Percentiles rank a stretch among this genome's conserved stretches.
phyloP scores from a whole-genome alignment of 1,140 invertebrate genomes.

The Pomacea maculata region DNA sequence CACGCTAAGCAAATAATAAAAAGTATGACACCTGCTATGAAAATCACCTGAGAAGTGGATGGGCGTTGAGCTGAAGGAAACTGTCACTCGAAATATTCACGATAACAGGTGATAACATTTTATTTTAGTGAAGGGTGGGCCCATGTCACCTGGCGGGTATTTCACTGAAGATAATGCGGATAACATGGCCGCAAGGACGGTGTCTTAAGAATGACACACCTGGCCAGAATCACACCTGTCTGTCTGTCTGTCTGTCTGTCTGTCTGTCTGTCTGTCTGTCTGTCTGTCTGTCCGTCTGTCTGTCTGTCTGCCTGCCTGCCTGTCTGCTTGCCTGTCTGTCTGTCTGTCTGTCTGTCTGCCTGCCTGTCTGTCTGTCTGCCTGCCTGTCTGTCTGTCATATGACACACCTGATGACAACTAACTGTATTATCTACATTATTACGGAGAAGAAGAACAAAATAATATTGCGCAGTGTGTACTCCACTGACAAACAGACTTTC shows the following conservation, averaged over 20 bases:
- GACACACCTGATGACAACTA: neutral
- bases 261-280: neutral
- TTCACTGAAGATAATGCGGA: neutral
- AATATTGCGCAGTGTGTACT: neutral
- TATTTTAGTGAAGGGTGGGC: neutral
- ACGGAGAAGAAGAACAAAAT: no score
- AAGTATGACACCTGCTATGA: no score
- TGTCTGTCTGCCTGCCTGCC: neutral
- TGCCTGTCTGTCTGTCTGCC: conserved; percentile 4
- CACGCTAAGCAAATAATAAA: no score
- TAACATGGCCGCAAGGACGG: neutral
- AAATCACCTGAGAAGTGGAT: neutral
- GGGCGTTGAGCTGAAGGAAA: neutral
- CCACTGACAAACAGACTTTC: neutral
- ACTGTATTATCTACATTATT: neutral
- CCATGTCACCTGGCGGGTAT: neutral
- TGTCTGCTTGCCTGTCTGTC: neutral
- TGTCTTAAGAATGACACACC: no score
- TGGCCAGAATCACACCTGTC: neutral
- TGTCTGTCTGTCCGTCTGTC: neutral
- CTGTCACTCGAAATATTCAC: neutral
- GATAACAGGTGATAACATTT: neutral
- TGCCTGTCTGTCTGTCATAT: neutral
- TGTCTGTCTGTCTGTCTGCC: neutral
- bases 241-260: neutral